phyloP scores from a whole-genome alignment of 2,113 vertebrate species.

The Asarcornis scutulata region DNA sequence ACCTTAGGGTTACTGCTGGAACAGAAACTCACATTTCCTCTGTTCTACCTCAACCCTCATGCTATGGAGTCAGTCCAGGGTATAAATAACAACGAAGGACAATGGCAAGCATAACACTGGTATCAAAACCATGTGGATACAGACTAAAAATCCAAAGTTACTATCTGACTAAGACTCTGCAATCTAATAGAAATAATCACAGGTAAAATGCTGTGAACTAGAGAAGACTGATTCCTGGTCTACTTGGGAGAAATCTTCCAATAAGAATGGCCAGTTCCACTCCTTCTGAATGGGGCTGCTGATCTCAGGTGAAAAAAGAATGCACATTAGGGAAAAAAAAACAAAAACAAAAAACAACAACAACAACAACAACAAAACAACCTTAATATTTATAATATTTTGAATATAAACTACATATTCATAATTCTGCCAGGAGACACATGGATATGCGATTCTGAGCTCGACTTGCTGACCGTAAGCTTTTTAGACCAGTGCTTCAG shows the following conservation, averaged over 20 bases:
- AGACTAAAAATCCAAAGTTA: neutral
- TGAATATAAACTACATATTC: neutral
- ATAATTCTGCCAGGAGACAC: neutral
- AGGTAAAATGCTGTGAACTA: neutral
- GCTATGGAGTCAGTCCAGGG: neutral
- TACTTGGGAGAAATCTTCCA: neutral
- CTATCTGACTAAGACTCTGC: neutral
- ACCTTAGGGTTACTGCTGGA: neutral
- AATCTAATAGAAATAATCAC: neutral
- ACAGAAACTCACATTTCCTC: neutral
- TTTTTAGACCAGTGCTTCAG: neutral
- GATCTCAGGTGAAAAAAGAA: neutral
- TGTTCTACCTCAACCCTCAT: neutral
- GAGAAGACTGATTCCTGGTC: neutral
- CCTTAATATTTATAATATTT: neutral
- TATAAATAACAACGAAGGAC: neutral
- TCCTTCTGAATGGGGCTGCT: fast-evolving
- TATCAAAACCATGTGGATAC: neutral
- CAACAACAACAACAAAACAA: no score
- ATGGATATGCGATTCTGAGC: neutral
- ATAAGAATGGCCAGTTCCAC: neutral
- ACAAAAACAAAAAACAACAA: no score
- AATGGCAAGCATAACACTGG: neutral
- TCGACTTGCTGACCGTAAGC: neutral
- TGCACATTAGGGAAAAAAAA: neutral